Evolutionary conservation across 2,797 vertebrate genomes (phyloP).

Genomic region (Benthosema pterotum): DNA sequence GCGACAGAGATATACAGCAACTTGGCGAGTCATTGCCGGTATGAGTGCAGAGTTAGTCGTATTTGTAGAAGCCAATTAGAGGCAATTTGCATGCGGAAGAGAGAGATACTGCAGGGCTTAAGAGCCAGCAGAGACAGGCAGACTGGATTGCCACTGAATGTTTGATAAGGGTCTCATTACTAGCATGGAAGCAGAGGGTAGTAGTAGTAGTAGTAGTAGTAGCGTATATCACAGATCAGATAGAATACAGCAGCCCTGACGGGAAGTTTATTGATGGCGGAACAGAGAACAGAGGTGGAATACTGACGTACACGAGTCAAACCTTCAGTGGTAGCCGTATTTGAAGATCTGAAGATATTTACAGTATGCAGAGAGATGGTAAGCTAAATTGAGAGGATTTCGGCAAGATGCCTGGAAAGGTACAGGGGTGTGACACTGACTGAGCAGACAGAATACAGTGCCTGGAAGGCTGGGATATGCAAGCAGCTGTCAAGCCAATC

Average conservation of each 20-base stretch:
- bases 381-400: not conserved
- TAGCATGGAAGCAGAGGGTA: not conserved
- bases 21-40: too few relatives aligned
- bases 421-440: not conserved
- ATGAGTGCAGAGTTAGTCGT: too few relatives aligned
- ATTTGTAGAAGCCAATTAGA: constrained; percentile 20
- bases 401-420: not conserved
- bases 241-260: not conserved
- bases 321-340: not conserved
- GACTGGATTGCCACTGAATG: constrained; percentile 19
- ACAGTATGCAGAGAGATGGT: not conserved
- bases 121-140: constrained; percentile 1
- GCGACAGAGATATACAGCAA: too few relatives aligned
- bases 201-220: not conserved
- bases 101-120: not conserved
- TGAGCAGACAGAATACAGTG: not conserved
- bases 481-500: not conserved
- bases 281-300: not conserved
- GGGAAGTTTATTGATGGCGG: not conserved
- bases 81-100: constrained; percentile 13
- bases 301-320: not conserved
- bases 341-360: not conserved
- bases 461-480: too few relatives aligned
- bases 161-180: constrained; percentile 27
- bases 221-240: too few relatives aligned